Percentiles rank a stretch among this genome's conserved stretches.
phyloP scores from a whole-genome alignment of 1,140 invertebrate species.

The Drosophila pectinifera region DNA sequence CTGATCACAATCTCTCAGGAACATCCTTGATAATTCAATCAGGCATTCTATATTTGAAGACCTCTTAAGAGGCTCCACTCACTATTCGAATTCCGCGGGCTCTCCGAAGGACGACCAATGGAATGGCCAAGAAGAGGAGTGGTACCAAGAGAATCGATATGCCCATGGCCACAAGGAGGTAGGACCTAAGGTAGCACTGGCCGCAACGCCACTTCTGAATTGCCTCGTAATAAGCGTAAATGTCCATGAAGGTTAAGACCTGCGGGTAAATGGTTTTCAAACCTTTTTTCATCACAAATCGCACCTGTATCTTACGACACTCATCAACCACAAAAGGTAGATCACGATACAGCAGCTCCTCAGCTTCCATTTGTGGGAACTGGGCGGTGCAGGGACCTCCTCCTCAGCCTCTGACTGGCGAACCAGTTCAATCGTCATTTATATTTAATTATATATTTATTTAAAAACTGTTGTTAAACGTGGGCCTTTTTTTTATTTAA shows the following conservation, averaged over 20 bases:
- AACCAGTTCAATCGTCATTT: no score
- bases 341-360: background rate
- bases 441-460: no score
- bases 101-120: background rate
- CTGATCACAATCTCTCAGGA: no score
- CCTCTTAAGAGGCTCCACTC: constrained; percentile 4
- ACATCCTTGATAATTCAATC: no score
- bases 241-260: background rate
- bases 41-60: no score
- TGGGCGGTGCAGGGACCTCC: background rate
- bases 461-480: background rate
- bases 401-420: background rate
- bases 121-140: no score
- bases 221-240: background rate
- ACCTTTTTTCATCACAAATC: no score
- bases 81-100: constrained; percentile 28
- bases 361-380: background rate
- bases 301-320: background rate
- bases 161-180: background rate
- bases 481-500: background rate
- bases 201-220: background rate
- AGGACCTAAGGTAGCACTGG: background rate
- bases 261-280: background rate
- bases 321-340: background rate
- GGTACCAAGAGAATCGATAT: no score